Evolutionary conservation across 2,113 vertebrate genomes (phyloP).

Genomic region (Chloropsis cyanopogon): DNA sequence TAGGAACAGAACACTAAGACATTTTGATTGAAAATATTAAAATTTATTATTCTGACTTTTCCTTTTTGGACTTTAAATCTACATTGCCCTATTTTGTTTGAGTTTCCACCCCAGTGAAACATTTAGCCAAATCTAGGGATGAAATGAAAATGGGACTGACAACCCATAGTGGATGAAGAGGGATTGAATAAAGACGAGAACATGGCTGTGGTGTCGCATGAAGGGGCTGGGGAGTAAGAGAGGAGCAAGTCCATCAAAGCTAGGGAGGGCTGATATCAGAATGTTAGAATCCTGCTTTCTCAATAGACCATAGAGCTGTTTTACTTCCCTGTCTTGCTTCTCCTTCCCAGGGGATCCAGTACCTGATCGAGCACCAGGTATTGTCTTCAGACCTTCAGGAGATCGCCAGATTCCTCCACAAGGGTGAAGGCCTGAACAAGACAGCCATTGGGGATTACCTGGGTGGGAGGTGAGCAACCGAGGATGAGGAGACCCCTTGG

Average conservation of each 20-base stretch:
- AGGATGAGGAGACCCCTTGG: background rate
- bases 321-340: background rate
- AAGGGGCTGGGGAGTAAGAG: background rate
- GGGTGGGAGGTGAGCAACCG: conserved; percentile 83
- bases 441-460: conserved; percentile 92
- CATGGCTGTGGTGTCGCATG: background rate
- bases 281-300: background rate
- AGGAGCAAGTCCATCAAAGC: background rate
- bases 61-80: background rate
- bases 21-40: background rate
- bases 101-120: background rate
- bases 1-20: background rate
- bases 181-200: background rate
- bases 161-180: background rate
- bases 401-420: conserved; percentile 90
- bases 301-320: background rate
- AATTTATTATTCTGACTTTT: background rate
- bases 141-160: background rate
- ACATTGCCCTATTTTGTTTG: background rate
- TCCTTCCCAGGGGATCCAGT: conserved; percentile 83
- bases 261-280: background rate
- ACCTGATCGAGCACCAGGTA: conserved; percentile 81
- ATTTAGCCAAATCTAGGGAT: background rate
- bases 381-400: conserved; percentile 70
- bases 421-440: conserved; percentile 94